phyloP scores from a whole-genome alignment of 2,888 invertebrate species.

The Hemicrepidius hirtus region DNA sequence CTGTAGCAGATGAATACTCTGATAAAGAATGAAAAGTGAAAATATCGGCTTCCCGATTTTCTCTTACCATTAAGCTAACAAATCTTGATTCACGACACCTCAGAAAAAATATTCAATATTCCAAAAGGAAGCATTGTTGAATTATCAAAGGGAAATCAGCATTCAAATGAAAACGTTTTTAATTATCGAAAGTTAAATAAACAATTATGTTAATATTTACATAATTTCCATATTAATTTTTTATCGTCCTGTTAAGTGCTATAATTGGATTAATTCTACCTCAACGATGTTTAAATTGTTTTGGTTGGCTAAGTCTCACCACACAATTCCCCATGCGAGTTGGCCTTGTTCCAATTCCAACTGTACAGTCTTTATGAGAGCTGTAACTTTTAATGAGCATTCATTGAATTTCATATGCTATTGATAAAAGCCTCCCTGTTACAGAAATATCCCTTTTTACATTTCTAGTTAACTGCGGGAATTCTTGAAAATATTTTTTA shows the following conservation, averaged over 20 bases:
- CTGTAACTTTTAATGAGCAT: constrained; percentile 35
- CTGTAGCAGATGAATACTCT: background rate
- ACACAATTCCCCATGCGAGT: constrained; percentile 1
- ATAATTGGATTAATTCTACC: constrained; percentile 9
- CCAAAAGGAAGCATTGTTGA: too few relatives aligned
- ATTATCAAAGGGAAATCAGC: too few relatives aligned
- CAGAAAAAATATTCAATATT: too few relatives aligned
- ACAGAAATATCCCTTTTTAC: background rate
- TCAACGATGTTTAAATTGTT: constrained; percentile 26
- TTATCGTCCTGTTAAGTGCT: background rate
- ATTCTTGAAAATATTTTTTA: constrained; percentile 2
- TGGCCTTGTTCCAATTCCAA: constrained; percentile 32
- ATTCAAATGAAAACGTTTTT: too few relatives aligned
- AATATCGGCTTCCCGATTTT: constrained; percentile 4
- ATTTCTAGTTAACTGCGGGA: background rate
- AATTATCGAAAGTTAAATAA: too few relatives aligned
- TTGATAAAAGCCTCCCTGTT: constrained; percentile 3
- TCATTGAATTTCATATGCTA: constrained; percentile 29
- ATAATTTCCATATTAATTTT: too few relatives aligned
- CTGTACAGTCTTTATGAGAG: constrained; percentile 26
- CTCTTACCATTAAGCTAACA: background rate
- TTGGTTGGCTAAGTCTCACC: constrained; percentile 16
- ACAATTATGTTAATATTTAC: too few relatives aligned
- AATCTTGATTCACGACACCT: background rate
- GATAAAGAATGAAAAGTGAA: background rate